A percentile compares a stretch with the other conserved stretches of the same genome.
Conservation (phyloP, 2,113 vertebrate genomes). For the Labeo rohita region DNA sequence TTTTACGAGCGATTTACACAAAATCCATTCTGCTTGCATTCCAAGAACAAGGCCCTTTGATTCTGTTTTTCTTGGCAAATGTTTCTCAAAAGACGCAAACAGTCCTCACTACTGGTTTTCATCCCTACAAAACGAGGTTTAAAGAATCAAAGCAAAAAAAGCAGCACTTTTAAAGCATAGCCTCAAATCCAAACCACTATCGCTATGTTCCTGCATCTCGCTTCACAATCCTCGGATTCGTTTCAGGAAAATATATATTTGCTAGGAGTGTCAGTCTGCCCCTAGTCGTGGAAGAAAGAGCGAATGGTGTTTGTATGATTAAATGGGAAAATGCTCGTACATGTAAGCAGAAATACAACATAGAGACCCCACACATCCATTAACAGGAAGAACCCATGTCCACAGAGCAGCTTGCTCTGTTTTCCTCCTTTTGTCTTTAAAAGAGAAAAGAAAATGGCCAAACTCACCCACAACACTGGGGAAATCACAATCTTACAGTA, state of each 20-base stretch:
- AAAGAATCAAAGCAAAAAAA: conserved; percentile 57
- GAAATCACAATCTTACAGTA: conserved; percentile 41
- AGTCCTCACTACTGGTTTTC: conserved; percentile 35
- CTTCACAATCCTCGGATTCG: conserved; percentile 42
- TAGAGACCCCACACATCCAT: conserved; percentile 45
- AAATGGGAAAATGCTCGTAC: conserved; percentile 45
- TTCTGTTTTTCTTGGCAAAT: conserved; percentile 38
- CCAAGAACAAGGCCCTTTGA: conserved; percentile 21
- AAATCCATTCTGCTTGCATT: not conserved
- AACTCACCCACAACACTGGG: conserved; percentile 33
- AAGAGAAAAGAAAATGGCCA: not conserved
- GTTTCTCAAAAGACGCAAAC: conserved; percentile 38
- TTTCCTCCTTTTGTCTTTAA: conserved; percentile 44
- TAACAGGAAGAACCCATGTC: conserved; percentile 44
- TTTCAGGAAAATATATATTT: conserved; percentile 51
- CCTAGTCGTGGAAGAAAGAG: conserved; percentile 34
- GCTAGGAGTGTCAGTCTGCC: conserved; percentile 45
- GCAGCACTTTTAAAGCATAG: conserved; percentile 63
- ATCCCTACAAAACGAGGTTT: conserved; percentile 48
- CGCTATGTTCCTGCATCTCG: conserved; percentile 50
- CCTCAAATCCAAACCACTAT: conserved; percentile 60
- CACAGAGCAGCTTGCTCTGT: conserved; percentile 36
- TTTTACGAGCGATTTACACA: not conserved
- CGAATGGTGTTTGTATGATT: conserved; percentile 33
- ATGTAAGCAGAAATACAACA: conserved; percentile 49